Base-by-base conservation (phyloP, 1,140 invertebrate species). In the Lordiphosa stackelbergi region DNA sequence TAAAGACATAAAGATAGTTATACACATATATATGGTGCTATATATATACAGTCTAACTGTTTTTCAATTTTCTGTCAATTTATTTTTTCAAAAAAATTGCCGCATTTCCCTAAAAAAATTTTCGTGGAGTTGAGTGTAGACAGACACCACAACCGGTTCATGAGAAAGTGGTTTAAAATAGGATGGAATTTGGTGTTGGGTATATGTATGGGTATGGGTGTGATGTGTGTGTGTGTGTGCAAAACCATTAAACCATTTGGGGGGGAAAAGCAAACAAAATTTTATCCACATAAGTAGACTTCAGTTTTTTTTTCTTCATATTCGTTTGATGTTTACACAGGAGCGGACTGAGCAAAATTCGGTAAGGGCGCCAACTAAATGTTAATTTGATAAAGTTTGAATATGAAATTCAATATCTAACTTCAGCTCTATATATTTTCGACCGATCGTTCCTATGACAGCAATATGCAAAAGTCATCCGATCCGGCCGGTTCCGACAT, bases 91-190 rank as follows among this genome's bases (percentile, higher is more conserved):
- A 46, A 31, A 5, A 46, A 46, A 31, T 34, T 46, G 24, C 43
- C 43, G 43, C 24, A 45, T 28, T 31, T 45, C 42, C 34, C 11
- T 46, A 12, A 11, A 16, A 16, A 16, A 34, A 0, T 46, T 46
- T 42, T 22, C 3, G 19, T 19, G 3, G 8, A 8, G 3, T 42
- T 42, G 24, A 10, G 8, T 42, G 3, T 22, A 31, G 28, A 43
- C 31, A 46, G 43, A 46, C 4, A 22, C 63, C 63, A 66, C 65
- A 62, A 66, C 63, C 63, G 48, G 35, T 45, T 61, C 11, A 45
- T 54, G 9, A 35, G 38, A 42, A 22, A 31, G 43, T 34, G 42
- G 46, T 48, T 38, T 42, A 31, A 42, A 42, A 41, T 34, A 37
- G 3, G 34, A 11, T 47, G 43, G 11, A 34, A 41, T 58, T 62